phyloP scores from a whole-genome alignment of 2,113 vertebrate genomes.

The Prietella phreatophila region DNA sequence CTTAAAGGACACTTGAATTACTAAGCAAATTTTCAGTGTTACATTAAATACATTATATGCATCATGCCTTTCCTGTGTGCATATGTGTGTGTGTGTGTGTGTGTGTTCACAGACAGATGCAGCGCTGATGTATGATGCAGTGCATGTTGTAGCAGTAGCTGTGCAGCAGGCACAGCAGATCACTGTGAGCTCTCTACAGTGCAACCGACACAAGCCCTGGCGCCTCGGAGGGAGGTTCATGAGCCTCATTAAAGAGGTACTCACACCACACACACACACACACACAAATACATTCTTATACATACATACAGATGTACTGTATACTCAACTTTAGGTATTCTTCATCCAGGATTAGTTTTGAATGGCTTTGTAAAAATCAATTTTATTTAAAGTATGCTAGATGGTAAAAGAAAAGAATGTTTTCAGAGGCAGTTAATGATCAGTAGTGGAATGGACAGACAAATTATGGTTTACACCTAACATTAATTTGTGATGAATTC shows the following conservation, averaged over 20 bases:
- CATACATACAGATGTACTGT: background rate
- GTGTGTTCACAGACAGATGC: slow-evolving; percentile 85
- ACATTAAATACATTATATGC: background rate
- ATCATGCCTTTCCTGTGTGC: background rate
- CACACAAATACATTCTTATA: background rate
- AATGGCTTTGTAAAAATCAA: background rate
- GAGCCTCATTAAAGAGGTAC: slow-evolving; percentile 94
- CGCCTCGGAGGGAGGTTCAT: slow-evolving; percentile 95
- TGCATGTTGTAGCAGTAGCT: slow-evolving; percentile 93
- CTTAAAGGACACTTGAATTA: background rate
- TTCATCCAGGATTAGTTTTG: background rate
- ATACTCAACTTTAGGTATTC: background rate
- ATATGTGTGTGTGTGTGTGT: slow-evolving; percentile 27
- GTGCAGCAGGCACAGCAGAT: slow-evolving; percentile 98
- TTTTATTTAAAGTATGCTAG: background rate
- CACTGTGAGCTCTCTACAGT: slow-evolving; percentile 96
- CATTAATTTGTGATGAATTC: background rate
- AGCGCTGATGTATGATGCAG: slow-evolving; percentile 95
- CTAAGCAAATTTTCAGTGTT: background rate
- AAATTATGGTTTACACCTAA: background rate
- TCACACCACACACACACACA: background rate
- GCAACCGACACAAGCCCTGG: slow-evolving; percentile 97
- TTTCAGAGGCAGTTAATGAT: background rate
- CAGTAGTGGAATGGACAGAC: background rate
- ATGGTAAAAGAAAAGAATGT: background rate